phyloP scores from a whole-genome alignment of 2,888 invertebrate species.

The Opisthograptis luteolata region DNA sequence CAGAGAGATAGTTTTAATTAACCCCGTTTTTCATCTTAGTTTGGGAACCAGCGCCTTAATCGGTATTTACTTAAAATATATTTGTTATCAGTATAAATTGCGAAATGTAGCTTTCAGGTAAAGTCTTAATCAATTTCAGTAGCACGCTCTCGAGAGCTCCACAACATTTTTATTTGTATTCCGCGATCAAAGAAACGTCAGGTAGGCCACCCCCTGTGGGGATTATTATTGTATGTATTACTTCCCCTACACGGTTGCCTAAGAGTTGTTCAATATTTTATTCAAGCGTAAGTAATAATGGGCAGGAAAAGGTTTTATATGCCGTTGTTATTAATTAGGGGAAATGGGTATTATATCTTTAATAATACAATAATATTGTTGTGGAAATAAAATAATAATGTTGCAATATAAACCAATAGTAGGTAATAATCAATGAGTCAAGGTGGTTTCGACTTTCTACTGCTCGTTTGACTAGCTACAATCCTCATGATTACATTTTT shows the following conservation, averaged over 20 bases:
- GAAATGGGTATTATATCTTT: not conserved
- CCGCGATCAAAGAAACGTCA: constrained; percentile 68
- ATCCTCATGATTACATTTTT: too few relatives aligned
- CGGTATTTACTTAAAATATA: too few relatives aligned
- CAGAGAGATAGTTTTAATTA: too few relatives aligned
- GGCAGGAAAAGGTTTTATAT: constrained; percentile 21
- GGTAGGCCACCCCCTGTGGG: constrained; percentile 42
- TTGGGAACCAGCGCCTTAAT: too few relatives aligned
- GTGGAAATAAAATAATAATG: too few relatives aligned
- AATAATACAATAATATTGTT: too few relatives aligned
- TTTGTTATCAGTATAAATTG: too few relatives aligned
- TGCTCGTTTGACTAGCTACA: too few relatives aligned
- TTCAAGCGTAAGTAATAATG: constrained; percentile 26
- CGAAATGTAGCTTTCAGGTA: not conserved
- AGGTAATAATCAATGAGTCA: too few relatives aligned
- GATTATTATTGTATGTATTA: constrained; percentile 47
- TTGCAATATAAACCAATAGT: too few relatives aligned
- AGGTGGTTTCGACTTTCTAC: too few relatives aligned
- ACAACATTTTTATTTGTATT: constrained; percentile 49
- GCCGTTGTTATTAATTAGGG: constrained; percentile 18
- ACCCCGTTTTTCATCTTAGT: too few relatives aligned
- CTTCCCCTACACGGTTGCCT: constrained; percentile 38
- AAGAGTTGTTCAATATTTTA: constrained; percentile 43
- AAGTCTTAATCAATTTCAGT: constrained; percentile 51
- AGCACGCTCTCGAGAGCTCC: constrained; percentile 43